Conservation (phyloP, 2,113 vertebrate genomes). For the Abramis brama region DNA sequence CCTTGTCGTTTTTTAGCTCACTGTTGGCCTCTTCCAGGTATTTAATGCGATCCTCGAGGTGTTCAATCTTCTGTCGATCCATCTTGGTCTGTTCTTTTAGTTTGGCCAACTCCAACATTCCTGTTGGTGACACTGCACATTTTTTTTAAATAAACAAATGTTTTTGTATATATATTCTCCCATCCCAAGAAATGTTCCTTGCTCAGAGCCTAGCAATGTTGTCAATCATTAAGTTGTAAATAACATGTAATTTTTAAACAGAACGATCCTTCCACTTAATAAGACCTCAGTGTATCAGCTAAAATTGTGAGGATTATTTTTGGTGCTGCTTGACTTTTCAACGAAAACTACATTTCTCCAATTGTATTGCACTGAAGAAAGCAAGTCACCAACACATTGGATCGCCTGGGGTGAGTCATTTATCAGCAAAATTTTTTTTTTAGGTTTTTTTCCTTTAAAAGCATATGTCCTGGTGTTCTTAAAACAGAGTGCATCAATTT, state of each 20-base stretch:
- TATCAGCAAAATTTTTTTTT: too few species aligned
- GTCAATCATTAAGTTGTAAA: too few species aligned
- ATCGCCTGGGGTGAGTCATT: neutral
- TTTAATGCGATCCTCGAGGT: neutral
- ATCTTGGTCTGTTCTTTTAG: neutral
- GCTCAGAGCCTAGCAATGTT: too few species aligned
- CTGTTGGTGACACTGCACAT: neutral
- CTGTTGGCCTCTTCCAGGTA: too few species aligned
- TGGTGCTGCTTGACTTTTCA: too few species aligned
- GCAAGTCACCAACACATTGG: neutral
- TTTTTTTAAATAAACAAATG: neutral
- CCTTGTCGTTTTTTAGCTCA: neutral
- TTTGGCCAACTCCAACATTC: neutral
- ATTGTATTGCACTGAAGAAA: neutral
- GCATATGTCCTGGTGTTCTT: neutral
- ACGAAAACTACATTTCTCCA: neutral
- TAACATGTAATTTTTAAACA: too few species aligned
- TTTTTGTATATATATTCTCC: too few species aligned
- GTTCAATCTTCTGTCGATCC: neutral
- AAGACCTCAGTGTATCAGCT: too few species aligned
- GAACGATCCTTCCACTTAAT: too few species aligned
- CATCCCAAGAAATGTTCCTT: too few species aligned
- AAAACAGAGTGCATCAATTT: too few species aligned
- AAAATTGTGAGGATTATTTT: too few species aligned
- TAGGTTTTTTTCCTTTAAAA: neutral